Conservation (phyloP, 2,113 vertebrate species). For the Boleophthalmus pectinirostris region DNA sequence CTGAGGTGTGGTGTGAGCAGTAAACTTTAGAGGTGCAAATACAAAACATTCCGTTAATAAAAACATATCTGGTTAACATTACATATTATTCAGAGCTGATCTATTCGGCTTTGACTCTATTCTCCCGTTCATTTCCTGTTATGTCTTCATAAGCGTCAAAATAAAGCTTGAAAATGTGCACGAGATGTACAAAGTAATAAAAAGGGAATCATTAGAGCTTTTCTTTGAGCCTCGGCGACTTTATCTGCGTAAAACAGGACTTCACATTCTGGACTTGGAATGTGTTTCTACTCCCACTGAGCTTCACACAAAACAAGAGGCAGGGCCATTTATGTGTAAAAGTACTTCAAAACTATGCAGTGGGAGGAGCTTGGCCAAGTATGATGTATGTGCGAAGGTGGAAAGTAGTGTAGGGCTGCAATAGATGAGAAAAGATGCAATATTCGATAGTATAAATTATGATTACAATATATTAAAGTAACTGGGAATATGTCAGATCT, state of each 20-base stretch:
- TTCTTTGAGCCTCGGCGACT: constrained; percentile 8
- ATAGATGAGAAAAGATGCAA: no score
- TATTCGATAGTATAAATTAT: background rate
- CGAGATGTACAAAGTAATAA: constrained; percentile 10
- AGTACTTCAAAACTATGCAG: constrained; percentile 7
- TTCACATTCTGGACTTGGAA: constrained; percentile 25
- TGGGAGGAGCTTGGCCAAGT: constrained; percentile 22
- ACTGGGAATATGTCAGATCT: no score
- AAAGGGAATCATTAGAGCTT: constrained; percentile 12
- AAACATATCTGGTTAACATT: constrained; percentile 1
- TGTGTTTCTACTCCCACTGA: constrained; percentile 20
- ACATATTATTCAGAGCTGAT: background rate
- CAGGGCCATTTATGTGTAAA: constrained; percentile 28
- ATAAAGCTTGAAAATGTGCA: constrained; percentile 7
- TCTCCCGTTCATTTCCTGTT: constrained; percentile 3
- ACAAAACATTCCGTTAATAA: background rate
- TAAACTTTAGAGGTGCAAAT: background rate
- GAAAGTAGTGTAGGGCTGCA: background rate
- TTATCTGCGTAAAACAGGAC: constrained; percentile 28
- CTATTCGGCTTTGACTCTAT: background rate
- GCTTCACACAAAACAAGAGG: constrained; percentile 55
- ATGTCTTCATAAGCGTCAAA: constrained; percentile 7
- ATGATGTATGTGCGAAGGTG: background rate
- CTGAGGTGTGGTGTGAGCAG: background rate
- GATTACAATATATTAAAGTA: no score